Evolutionary conservation across 2,113 vertebrate species (phyloP).

Genomic region (Chloebia gouldiae): DNA sequence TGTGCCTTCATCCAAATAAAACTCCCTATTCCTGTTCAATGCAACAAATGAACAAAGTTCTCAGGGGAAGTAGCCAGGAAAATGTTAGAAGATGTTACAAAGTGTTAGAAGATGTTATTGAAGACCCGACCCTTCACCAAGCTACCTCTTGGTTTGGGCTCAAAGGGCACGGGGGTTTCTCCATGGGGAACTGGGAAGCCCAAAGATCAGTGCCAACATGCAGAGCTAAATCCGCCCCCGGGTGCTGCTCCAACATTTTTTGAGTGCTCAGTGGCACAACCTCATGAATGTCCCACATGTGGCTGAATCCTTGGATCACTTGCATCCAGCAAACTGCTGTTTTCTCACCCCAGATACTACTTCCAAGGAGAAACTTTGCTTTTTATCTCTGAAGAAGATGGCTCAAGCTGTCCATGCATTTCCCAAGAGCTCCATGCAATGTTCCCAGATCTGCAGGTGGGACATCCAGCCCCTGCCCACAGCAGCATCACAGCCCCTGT

Average conservation of each 20-base stretch:
- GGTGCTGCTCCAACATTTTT: neutral
- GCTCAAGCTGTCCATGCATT: neutral
- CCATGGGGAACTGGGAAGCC: rapidly evolving
- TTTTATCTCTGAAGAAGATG: neutral
- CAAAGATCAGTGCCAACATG: neutral
- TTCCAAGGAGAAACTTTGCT: neutral
- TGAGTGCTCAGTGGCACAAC: neutral
- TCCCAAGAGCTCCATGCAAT: neutral
- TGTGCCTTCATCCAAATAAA: conserved; percentile 26
- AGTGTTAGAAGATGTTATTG: neutral
- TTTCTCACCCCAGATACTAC: neutral
- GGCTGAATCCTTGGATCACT: neutral
- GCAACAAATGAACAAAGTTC: neutral
- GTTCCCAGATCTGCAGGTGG: neutral
- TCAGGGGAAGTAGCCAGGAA: neutral
- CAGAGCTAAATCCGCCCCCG: neutral
- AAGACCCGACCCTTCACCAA: neutral
- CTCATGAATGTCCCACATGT: rapidly evolving
- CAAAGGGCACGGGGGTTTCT: neutral
- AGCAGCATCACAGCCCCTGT: neutral
- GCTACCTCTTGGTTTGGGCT: neutral
- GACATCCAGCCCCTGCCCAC: neutral
- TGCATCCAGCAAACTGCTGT: rapidly evolving
- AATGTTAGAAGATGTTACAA: neutral
- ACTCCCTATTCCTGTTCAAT: neutral